These are phyloP conservation scores for Hydriomena furcata DNA, from an alignment of 2,888 invertebrate genomes.

Conservation along the genomic window DNA sequence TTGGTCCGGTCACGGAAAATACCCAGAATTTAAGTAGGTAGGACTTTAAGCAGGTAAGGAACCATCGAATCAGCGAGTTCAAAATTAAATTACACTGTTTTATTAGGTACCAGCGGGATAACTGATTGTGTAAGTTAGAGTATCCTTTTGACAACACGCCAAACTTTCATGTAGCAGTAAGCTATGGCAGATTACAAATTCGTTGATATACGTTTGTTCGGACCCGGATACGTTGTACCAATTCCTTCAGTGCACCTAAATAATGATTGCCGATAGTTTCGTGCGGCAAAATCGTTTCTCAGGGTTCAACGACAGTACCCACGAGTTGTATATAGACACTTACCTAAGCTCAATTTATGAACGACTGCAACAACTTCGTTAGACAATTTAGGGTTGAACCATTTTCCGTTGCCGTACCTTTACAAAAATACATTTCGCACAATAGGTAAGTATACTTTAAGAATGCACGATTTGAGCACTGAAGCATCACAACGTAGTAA, in stretches of 20 bases:
- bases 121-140: no score
- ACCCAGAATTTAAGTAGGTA: not conserved
- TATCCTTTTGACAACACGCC: no score
- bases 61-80: no score
- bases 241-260: no score
- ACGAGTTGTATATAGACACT: no score
- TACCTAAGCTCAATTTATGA: not conserved
- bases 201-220: no score
- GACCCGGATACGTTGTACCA: no score
- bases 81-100: no score
- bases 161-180: no score
- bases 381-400: not conserved
- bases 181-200: no score
- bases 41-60: no score
- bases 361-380: not conserved
- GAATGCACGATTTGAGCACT: slow-evolving; percentile 20
- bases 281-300: slow-evolving; percentile 2
- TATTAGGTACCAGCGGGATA: no score
- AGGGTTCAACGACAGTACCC: slow-evolving; percentile 8
- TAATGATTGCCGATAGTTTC: not conserved
- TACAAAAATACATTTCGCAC: slow-evolving; percentile 19
- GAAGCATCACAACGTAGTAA: slow-evolving; percentile 12
- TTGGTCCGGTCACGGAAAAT: slow-evolving; percentile 15
- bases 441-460: slow-evolving; percentile 11
- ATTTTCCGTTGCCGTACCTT: slow-evolving; percentile 15